Percentiles rank a stretch among this genome's conserved stretches.
Conservation (phyloP, 1,140 invertebrate species). For the Zaprionus davidi region DNA sequence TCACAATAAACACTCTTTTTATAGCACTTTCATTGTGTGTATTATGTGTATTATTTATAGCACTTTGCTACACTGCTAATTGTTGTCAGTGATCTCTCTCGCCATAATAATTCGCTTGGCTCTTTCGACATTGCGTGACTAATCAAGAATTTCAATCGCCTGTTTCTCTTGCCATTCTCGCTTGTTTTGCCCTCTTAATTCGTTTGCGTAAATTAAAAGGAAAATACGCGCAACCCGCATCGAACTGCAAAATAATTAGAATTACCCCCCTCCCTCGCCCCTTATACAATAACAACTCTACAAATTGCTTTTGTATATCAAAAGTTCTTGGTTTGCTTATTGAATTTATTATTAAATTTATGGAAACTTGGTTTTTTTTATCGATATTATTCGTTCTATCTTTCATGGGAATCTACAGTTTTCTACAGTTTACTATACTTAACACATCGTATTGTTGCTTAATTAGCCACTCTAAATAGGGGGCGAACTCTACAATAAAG, state of each 20-base stretch:
- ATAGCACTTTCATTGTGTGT: neutral
- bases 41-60: constrained; percentile 1
- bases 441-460: neutral
- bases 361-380: neutral
- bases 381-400: neutral
- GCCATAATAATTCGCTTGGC: neutral
- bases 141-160: neutral
- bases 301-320: too few species aligned
- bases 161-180: neutral
- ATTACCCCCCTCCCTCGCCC: neutral
- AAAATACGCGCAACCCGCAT: neutral
- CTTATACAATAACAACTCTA: too few species aligned
- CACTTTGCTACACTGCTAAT: neutral
- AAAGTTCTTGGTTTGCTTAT: neutral
- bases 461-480: neutral
- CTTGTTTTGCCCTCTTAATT: neutral
- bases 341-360: neutral
- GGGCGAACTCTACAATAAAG: neutral
- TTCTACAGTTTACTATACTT: neutral
- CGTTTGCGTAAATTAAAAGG: neutral
- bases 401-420: neutral
- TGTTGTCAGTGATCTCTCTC: neutral
- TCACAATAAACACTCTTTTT: neutral
- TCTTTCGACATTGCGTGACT: neutral
- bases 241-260: neutral